Percentiles rank a stretch among this genome's conserved stretches.
Evolutionary conservation across 2,797 vertebrate species (phyloP).

Genomic region (Anniella stebbinsi): DNA sequence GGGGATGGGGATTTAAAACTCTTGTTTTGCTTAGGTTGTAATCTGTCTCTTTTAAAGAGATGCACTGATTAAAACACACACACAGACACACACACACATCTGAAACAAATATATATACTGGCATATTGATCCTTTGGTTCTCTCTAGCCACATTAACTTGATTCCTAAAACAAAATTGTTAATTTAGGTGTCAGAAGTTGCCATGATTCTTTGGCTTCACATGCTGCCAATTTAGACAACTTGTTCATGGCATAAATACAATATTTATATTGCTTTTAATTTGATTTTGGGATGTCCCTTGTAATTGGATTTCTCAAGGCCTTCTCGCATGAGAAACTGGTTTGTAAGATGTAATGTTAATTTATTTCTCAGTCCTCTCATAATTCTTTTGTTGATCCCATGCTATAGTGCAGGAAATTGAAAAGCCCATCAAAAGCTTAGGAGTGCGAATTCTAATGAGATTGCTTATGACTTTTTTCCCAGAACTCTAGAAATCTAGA

Average conservation of each 20-base stretch:
- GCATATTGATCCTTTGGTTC: background rate
- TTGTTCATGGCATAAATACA: background rate
- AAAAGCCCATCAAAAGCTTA: background rate
- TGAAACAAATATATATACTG: background rate
- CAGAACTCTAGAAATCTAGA: background rate
- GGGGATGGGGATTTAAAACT: background rate
- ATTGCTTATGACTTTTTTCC: background rate
- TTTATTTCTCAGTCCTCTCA: background rate
- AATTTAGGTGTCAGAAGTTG: background rate
- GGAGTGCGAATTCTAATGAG: background rate
- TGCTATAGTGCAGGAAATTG: background rate
- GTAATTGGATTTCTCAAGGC: background rate
- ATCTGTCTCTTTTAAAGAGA: background rate
- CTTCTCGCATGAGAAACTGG: background rate
- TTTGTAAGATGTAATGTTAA: background rate
- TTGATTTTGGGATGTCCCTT: background rate
- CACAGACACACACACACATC: background rate
- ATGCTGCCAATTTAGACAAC: background rate
- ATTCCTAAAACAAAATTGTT: conserved; percentile 13
- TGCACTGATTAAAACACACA: background rate
- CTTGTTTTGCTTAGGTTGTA: background rate
- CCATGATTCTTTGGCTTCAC: background rate
- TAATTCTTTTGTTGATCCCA: background rate
- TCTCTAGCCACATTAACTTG: fast-evolving
- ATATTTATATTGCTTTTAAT: conserved; percentile 4